These are phyloP conservation scores for Anoncus sp. DNA, from an alignment of 2,888 invertebrate genomes.

Conservation along the genomic window DNA sequence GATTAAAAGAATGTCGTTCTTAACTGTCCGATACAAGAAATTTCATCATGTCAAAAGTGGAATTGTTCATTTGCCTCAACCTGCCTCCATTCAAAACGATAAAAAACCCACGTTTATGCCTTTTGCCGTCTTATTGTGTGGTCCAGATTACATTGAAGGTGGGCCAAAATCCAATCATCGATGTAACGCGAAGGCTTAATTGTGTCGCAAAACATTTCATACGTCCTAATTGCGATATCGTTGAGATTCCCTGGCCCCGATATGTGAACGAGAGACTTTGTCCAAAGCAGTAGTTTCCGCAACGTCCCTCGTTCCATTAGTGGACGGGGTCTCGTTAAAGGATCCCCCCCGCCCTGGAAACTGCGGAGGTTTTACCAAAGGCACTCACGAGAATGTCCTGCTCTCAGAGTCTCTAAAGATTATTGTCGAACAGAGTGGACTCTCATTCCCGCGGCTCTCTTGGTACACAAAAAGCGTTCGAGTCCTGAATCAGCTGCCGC, in stretches of 20 bases:
- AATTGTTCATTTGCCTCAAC: not conserved
- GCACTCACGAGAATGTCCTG: conserved; percentile 51
- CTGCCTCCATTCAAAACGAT: not conserved
- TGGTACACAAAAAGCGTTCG: conserved; percentile 33
- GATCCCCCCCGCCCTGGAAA: conserved; percentile 53
- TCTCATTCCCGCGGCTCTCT: conserved; percentile 26
- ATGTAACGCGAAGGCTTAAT: conserved; percentile 28
- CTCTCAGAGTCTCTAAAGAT: conserved; percentile 42
- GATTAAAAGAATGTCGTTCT: not conserved
- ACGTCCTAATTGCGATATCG: conserved; percentile 27
- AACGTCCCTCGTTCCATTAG: not conserved
- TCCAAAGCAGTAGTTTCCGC: conserved; percentile 1
- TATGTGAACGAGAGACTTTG: not conserved
- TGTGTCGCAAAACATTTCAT: conserved; percentile 22
- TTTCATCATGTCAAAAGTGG: not conserved
- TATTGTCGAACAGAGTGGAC: conserved; percentile 53
- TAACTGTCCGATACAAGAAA: not conserved
- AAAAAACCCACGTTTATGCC: conserved; percentile 6
- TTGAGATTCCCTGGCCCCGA: conserved; percentile 10
- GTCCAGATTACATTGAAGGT: not conserved
- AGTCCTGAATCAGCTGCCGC: conserved; percentile 55
- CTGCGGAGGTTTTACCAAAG: conserved; percentile 6
- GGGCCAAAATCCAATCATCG: not conserved
- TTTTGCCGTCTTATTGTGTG: not conserved
- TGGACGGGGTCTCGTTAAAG: conserved; percentile 41